Conservation (phyloP, 1,140 invertebrate genomes). For the Drosophila biarmipes region DNA sequence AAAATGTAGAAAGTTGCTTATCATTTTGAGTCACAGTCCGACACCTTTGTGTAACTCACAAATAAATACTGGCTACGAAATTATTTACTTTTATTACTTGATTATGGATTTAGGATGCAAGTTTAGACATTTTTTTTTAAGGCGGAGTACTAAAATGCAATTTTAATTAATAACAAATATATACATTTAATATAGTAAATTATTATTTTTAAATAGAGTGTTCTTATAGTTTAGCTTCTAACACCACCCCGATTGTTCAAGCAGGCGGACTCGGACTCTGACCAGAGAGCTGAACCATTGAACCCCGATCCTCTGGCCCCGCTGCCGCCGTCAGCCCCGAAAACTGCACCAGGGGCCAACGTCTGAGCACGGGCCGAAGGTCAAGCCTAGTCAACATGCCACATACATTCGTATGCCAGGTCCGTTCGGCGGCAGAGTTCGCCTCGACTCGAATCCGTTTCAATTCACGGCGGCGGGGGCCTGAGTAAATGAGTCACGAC, state of each 20-base stretch:
- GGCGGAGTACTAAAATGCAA: no score
- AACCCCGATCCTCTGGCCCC: constrained; percentile 27
- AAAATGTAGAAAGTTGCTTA: not conserved
- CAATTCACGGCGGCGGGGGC: constrained; percentile 3
- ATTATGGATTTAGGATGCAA: no score
- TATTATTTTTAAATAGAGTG: no score
- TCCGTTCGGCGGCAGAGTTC: constrained; percentile 39
- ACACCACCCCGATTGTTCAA: constrained; percentile 5
- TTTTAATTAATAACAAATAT: no score
- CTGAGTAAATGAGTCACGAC: constrained; percentile 63
- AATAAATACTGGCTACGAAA: not conserved
- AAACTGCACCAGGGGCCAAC: constrained; percentile 1
- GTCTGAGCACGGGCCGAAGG: constrained; percentile 35
- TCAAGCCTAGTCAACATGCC: constrained; percentile 48
- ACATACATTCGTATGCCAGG: constrained; percentile 31
- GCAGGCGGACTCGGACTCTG: constrained; percentile 13
- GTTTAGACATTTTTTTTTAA: no score
- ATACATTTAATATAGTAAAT: no score
- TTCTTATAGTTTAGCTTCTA: no score
- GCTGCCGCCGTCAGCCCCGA: constrained; percentile 1
- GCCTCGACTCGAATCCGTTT: constrained; percentile 26
- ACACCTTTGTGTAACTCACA: not conserved
- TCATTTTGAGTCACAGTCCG: not conserved
- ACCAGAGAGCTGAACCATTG: constrained; percentile 20
- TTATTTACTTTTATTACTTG: not conserved